Evolutionary conservation across 1,140 invertebrate genomes (phyloP), one percentile per base, ranked within the genome.

Genomic region (Saccostrea cuccullata): DNA sequence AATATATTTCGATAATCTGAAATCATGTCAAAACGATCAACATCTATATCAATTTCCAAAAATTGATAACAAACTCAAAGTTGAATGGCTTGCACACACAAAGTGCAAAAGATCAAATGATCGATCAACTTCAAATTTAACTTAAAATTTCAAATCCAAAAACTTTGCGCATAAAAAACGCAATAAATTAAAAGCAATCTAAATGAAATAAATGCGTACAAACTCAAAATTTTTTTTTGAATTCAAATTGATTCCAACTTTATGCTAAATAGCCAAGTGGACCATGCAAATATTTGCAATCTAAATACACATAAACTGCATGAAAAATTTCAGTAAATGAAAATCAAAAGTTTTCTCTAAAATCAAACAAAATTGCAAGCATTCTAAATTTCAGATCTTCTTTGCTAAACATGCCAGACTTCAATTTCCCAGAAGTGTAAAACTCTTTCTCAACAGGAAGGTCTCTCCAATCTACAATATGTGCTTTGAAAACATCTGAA

Each of bases 361-460:
- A 36, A 17, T 60, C 85, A 56, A 85, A 20, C 47, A 58, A 26
- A 73, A 73, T 26, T 73, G 67, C 67, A 73, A 73, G 67, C 67
- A 73, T 26, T 55, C n/a, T 84, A 30, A 84, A 77, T n/a, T 26
- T 58, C 15, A 87, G 47, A 67, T 84, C 30, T 30, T 60, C 67
- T 47, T 84, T 84, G 47, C 87, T 58, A 85, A 85, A 70, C 20
- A 88, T n/a, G 0, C 1, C 60, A 70, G 23, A 30, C 40, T 47
- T 82, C 26, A 55, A 55, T 84, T 77, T 90, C 36, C 83, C 23
- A 82, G 70, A 47, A n/a, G 73, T 77, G 26, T 89, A 89, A 64
- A 60, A 55, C 82, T 40, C 47, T 55, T 26, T 84, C 55, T n/a
- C 47, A 36, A 64, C 84, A 13, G 58, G 55, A 60, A 85, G 55